Evolutionary conservation across 1,140 invertebrate genomes (phyloP).

Genomic region (Tetramorium simillimum): DNA sequence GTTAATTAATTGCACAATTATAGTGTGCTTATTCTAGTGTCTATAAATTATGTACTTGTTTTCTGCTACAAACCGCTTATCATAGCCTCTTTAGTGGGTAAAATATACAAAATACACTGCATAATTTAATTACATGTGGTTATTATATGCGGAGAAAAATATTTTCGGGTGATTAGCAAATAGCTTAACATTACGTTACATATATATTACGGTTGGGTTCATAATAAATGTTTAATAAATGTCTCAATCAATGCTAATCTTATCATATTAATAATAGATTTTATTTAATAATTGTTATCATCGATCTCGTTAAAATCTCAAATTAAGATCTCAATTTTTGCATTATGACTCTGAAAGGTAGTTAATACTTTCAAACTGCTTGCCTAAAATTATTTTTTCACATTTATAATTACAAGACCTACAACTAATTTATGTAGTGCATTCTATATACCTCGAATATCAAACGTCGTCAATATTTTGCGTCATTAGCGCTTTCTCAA

Average conservation of each 20-base stretch:
- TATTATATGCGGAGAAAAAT: not conserved
- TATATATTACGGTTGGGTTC: not conserved
- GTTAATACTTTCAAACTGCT: not conserved
- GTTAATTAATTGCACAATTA: not conserved
- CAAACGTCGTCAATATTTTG: slow-evolving; percentile 48
- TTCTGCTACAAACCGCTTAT: not conserved
- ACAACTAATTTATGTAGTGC: not conserved
- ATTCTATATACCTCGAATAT: not conserved
- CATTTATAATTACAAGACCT: not conserved
- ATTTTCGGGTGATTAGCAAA: not conserved
- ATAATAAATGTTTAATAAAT: not conserved
- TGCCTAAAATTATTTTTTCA: not conserved
- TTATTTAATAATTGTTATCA: not conserved
- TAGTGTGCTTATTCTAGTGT: not conserved
- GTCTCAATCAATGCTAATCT: not conserved
- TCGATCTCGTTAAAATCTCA: too few relatives aligned
- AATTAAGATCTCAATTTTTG: not conserved
- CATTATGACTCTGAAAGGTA: not conserved
- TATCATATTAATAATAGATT: not conserved
- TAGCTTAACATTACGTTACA: not conserved
- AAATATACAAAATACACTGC: slow-evolving; percentile 11
- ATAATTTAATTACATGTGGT: not conserved
- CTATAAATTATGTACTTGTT: slow-evolving; percentile 16
- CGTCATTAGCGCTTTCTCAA: slow-evolving; percentile 51
- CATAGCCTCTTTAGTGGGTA: not conserved